Evolutionary conservation across 1,140 invertebrate genomes (phyloP), one percentile per base, ranked within the genome.

Genomic region (Chrysopa pallens): DNA sequence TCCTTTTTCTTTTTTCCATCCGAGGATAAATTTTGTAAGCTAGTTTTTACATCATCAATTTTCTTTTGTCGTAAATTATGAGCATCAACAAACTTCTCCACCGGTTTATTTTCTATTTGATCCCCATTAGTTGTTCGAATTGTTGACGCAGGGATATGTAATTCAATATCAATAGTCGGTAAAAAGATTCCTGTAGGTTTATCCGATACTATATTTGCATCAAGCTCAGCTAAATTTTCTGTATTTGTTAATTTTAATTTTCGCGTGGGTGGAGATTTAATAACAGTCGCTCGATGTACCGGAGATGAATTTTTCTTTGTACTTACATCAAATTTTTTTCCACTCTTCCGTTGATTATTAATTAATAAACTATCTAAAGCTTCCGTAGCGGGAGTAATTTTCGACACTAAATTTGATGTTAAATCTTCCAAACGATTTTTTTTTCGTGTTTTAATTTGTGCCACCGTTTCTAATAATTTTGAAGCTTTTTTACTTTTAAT

Each of bases 101-200:
- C 40, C 14, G 42, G 54, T 38, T 42, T 40, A 48, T 52, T 48
- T 35, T 52, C 13, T 12, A 59, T 53, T 23, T 23, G 17, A 23
- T 23, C 17, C 5, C 17, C 17, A 23, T 5, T 23, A 5, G 17
- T 23, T 9, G 57, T 52, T n/a, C 48, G 59, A 42, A 64, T 66
- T 28, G 69, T 70, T 7, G 67, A 63, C 40, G 71, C 66, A 4
- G 70, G 70, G 46, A 73, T 72, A 56, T 73, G 70, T 44, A 73
- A 65, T 60, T 74, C 72, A 40, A 74, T 57, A 53, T 74, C 71
- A 28, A 74, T 57, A 6, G 72, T 73, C 1, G 72, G 69, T 49
- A 74, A 70, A 56, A 76, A 76, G 47, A 76, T 71, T 11, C 73
- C 73, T 0, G 73, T 74, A 1, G 72, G 72, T 45, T 68, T 66